These are phyloP conservation scores for Synanthedon myopaeformis DNA, from an alignment of 2,888 invertebrate genomes.

Conservation along the genomic window DNA sequence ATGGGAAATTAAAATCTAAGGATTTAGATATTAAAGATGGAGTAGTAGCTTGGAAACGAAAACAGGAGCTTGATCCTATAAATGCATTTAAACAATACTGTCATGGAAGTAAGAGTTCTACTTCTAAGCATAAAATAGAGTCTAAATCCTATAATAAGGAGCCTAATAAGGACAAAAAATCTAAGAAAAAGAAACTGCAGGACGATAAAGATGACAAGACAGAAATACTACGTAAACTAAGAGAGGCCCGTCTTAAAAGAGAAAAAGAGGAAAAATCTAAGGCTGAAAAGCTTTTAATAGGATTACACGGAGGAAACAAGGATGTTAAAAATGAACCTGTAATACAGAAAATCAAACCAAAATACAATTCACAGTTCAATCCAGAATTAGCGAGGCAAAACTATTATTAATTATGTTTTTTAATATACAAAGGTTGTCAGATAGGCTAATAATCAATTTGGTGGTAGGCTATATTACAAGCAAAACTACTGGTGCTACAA, in stretches of 20 bases:
- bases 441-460: no score
- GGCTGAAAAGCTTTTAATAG: conserved; percentile 79
- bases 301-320: conserved; percentile 52
- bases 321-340: conserved; percentile 9
- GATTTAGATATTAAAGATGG: conserved; percentile 52
- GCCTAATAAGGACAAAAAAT: conserved; percentile 13
- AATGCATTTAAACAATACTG: conserved; percentile 73
- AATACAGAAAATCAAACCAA: conserved; percentile 66
- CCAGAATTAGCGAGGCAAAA: conserved; percentile 90
- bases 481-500: no score
- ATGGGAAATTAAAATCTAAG: conserved; percentile 47
- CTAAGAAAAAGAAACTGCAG: conserved; percentile 17
- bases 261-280: conserved; percentile 83
- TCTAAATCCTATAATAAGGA: conserved; percentile 2
- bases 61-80: conserved; percentile 80
- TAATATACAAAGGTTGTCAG: neutral
- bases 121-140: conserved; percentile 6
- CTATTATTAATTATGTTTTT: conserved; percentile 32
- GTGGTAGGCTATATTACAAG: no score
- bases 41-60: conserved; percentile 76
- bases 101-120: conserved; percentile 16
- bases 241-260: conserved; percentile 82
- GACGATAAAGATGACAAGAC: conserved; percentile 31
- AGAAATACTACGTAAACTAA: conserved; percentile 72
- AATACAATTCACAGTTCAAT: conserved; percentile 97